A percentile compares a stretch with the other conserved stretches of the same genome.
Conservation (phyloP, 2,888 invertebrate genomes). For the Hypselothyrea guttata region DNA sequence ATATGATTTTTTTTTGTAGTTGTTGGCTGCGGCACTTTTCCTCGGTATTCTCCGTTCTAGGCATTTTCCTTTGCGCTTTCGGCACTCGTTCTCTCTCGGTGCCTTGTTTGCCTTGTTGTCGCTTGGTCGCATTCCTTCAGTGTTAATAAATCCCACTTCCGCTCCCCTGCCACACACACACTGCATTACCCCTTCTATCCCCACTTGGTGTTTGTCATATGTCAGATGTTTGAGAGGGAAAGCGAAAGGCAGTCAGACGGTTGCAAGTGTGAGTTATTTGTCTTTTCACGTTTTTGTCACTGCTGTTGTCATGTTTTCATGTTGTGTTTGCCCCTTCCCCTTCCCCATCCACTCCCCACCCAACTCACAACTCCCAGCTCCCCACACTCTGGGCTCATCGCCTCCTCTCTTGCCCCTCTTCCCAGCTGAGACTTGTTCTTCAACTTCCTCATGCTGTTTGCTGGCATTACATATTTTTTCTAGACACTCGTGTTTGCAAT, state of each 20-base stretch:
- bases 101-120: conserved; percentile 29
- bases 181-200: background rate
- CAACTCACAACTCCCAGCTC: too few species aligned
- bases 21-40: background rate
- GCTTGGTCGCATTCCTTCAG: conserved; percentile 39
- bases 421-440: background rate
- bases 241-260: conserved; percentile 38
- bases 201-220: conserved; percentile 50
- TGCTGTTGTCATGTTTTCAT: conserved; percentile 65
- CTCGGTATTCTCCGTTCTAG: conserved; percentile 6
- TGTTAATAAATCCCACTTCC: conserved; percentile 23
- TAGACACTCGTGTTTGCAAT: conserved; percentile 60
- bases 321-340: conserved; percentile 40
- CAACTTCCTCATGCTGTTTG: conserved; percentile 57
- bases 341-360: conserved; percentile 1
- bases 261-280: conserved; percentile 74
- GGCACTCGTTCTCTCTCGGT: background rate
- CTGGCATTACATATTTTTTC: conserved; percentile 75
- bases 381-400: too few species aligned
- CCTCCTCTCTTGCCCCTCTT: conserved; percentile 5
- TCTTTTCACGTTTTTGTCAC: conserved; percentile 66
- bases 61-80: background rate
- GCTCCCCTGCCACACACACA: background rate
- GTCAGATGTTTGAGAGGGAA: conserved; percentile 70
- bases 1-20: conserved; percentile 6